phyloP scores from a whole-genome alignment of 2,797 vertebrate species.

The Coendou prehensilis region DNA sequence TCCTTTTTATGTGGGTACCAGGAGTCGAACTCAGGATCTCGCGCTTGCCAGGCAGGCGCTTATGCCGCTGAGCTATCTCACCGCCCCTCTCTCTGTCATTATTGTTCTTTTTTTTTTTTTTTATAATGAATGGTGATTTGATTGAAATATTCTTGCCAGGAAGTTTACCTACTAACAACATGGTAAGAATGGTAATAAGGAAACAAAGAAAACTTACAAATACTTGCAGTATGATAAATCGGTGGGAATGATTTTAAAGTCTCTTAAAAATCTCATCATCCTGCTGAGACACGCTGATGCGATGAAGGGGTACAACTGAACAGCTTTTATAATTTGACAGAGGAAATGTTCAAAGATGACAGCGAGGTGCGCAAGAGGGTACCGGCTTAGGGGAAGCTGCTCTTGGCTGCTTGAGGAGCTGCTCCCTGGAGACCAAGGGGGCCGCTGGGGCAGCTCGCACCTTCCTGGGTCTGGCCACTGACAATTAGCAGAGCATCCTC shows the following conservation, averaged over 20 bases:
- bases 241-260: slow-evolving; percentile 25
- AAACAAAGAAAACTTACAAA: slow-evolving; percentile 65
- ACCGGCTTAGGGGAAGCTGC: not conserved
- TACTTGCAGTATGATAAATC: not conserved
- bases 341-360: slow-evolving; percentile 35
- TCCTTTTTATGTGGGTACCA: too few species aligned
- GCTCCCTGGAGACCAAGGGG: slow-evolving; percentile 10
- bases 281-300: not conserved
- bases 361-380: not conserved
- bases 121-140: not conserved
- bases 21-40: too few species aligned
- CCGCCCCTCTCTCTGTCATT: not conserved
- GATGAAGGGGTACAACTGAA: not conserved
- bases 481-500: slow-evolving; percentile 46
- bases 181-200: not conserved
- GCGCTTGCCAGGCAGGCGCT: too few species aligned
- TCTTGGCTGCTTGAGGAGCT: not conserved
- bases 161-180: slow-evolving; percentile 1
- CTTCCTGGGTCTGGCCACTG: not conserved
- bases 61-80: too few species aligned
- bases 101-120: not conserved
- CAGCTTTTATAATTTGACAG: not conserved
- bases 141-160: slow-evolving; percentile 32
- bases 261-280: slow-evolving; percentile 50
- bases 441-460: not conserved